Base-by-base conservation (phyloP, 2,113 vertebrate species). In the Syngnathus typhle region DNA sequence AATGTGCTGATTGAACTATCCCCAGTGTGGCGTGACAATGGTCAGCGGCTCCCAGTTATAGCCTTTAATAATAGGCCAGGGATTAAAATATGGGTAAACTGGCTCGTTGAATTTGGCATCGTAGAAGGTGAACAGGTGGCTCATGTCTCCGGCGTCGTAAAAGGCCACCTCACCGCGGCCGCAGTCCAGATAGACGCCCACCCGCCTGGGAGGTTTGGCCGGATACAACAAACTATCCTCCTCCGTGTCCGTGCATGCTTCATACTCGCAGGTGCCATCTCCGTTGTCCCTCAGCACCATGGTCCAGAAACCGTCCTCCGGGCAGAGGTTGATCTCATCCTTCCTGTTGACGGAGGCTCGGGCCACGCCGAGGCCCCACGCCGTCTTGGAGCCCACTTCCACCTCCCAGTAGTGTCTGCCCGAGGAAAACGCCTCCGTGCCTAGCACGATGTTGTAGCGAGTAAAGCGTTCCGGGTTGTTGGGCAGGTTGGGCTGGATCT, bases 401-500 rank as follows among this genome's bases (percentile, higher is more conserved):
- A 94, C 93, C 85, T 94, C 93, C 93, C 93, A 93, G 85, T 94
- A 95, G 87, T 93, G 93, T 27, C 4, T 81, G 61, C 93, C 93
- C 0, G 79, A 78, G 62, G 78, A 47, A 1, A 92, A 92, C 41
- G 80, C 80, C 47, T 90, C 85, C 0, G 80, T 82, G 61, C 88
- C 84, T 72, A 94, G 87, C 41, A 94, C 90, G 0, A 94, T 94
- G 84, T 94, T 93, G 2, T 94, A 93, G 82, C 85, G 91, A 1
- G 87, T 87, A 88, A 95, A 95, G 60, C 92, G 92, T 70, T 91
- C 85, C 0, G 81, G 86, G 72, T 84, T 88, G 69, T 92, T 86
- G 60, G 89, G 92, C n/a, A 81, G 64, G 67, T 87, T 85, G 0
- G 78, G 62, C 67, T 84, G 91, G 44, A 91, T 81, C 41, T 0